These are phyloP conservation scores for Criorhina ranunculi DNA, from an alignment of 2,888 invertebrate species.

Conservation along the genomic window DNA sequence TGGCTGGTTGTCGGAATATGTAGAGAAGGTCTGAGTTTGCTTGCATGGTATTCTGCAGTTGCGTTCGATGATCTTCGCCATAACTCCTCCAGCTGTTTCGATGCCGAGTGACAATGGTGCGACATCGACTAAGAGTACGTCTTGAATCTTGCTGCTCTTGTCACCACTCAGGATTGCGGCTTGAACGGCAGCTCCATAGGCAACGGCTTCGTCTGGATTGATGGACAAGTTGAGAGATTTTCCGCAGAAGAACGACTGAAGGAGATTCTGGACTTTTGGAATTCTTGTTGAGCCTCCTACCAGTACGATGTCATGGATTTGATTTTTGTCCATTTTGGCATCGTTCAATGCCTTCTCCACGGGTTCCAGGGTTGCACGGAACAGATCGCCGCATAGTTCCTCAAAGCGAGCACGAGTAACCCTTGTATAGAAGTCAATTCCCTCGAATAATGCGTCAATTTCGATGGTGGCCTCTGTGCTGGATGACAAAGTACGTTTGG, in stretches of 20 bases:
- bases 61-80: slow-evolving; percentile 89
- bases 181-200: slow-evolving; percentile 90
- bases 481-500: slow-evolving; percentile 90
- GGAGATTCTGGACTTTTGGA: slow-evolving; percentile 89
- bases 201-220: slow-evolving; percentile 91
- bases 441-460: slow-evolving; percentile 89
- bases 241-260: slow-evolving; percentile 90
- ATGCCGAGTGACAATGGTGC: slow-evolving; percentile 88
- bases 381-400: slow-evolving; percentile 89
- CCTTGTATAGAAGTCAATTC: slow-evolving; percentile 89
- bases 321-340: slow-evolving; percentile 90
- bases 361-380: slow-evolving; percentile 89
- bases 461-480: slow-evolving; percentile 90
- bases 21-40: slow-evolving; percentile 89
- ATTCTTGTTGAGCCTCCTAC: slow-evolving; percentile 92
- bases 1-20: slow-evolving; percentile 91
- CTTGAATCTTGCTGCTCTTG: slow-evolving; percentile 89
- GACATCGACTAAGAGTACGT: slow-evolving; percentile 88
- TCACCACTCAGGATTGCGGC: slow-evolving; percentile 88
- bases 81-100: slow-evolving; percentile 91
- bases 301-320: slow-evolving; percentile 90
- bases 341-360: slow-evolving; percentile 91
- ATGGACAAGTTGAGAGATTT: slow-evolving; percentile 89
- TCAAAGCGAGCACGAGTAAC: slow-evolving; percentile 90
- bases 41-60: slow-evolving; percentile 89